phyloP scores from a whole-genome alignment of 1,140 invertebrate species.

The Diachasma alloeum region DNA sequence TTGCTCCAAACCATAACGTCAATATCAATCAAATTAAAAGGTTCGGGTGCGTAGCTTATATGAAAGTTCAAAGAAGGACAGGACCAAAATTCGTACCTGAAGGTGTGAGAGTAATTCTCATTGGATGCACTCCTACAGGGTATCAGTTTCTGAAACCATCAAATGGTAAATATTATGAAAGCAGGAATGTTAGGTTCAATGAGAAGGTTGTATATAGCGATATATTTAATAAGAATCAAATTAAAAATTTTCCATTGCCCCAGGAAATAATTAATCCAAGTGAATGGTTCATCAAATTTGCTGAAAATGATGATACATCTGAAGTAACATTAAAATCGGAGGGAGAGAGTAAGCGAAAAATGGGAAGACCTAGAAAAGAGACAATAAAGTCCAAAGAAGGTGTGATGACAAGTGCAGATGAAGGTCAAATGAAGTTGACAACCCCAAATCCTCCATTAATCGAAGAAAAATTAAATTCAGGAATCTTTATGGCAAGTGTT shows the following conservation, averaged over 20 bases:
- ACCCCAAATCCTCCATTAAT: background rate
- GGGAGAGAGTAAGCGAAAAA: background rate
- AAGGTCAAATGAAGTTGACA: background rate
- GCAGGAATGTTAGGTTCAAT: slow-evolving; percentile 33
- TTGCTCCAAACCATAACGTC: slow-evolving; percentile 16
- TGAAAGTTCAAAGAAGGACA: slow-evolving; percentile 20
- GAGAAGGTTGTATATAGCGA: slow-evolving; percentile 35
- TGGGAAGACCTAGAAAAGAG: slow-evolving; percentile 3
- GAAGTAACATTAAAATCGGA: too few species aligned
- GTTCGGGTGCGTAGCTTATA: slow-evolving; percentile 24
- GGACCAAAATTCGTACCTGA: slow-evolving; percentile 16
- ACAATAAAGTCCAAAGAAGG: background rate
- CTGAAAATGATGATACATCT: background rate
- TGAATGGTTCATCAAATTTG: background rate
- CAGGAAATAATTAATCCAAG: background rate
- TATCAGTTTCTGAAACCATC: slow-evolving; percentile 28
- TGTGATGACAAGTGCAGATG: background rate
- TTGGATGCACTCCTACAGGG: slow-evolving; percentile 29
- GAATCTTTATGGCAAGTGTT: background rate
- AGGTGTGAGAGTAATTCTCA: slow-evolving; percentile 19
- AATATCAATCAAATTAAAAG: slow-evolving; percentile 29
- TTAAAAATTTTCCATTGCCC: background rate
- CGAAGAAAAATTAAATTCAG: background rate
- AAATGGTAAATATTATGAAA: slow-evolving; percentile 29
- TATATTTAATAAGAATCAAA: slow-evolving; percentile 18